A percentile compares a stretch with the other conserved stretches of the same genome.
Conservation (phyloP, 2,888 invertebrate genomes). For the Athetis lepigone region DNA sequence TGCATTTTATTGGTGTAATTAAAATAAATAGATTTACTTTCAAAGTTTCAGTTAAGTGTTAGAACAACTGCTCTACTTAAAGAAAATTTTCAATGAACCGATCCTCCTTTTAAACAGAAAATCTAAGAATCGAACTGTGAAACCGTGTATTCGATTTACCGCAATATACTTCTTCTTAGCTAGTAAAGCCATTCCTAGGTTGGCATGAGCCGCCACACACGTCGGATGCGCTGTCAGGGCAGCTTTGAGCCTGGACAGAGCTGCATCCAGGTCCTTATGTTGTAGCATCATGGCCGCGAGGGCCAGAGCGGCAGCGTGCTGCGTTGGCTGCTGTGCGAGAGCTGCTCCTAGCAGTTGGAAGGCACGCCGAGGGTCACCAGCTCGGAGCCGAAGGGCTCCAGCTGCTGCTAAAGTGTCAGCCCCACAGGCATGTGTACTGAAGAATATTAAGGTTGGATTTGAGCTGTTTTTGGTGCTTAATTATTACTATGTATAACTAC, state of each 20-base stretch:
- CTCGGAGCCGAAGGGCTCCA: constrained; percentile 86
- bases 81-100: no score
- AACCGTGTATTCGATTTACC: constrained; percentile 67
- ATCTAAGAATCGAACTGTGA: no score
- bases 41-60: no score
- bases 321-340: constrained; percentile 84
- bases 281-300: constrained; percentile 90
- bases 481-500: no score
- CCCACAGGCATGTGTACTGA: constrained; percentile 80
- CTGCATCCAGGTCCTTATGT: constrained; percentile 87
- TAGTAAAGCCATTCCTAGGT: constrained; percentile 83
- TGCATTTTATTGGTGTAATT: no score
- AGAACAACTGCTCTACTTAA: no score
- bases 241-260: constrained; percentile 85
- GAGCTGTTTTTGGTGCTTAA: no score
- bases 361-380: constrained; percentile 86
- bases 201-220: constrained; percentile 85
- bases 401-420: constrained; percentile 89
- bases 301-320: constrained; percentile 87
- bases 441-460: neutral
- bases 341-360: constrained; percentile 90
- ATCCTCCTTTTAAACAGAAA: no score
- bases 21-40: no score
- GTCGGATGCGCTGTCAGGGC: constrained; percentile 84
- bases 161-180: constrained; percentile 86